Base-by-base conservation (phyloP, 2,113 vertebrate species). In the Camelus bactrianus region DNA sequence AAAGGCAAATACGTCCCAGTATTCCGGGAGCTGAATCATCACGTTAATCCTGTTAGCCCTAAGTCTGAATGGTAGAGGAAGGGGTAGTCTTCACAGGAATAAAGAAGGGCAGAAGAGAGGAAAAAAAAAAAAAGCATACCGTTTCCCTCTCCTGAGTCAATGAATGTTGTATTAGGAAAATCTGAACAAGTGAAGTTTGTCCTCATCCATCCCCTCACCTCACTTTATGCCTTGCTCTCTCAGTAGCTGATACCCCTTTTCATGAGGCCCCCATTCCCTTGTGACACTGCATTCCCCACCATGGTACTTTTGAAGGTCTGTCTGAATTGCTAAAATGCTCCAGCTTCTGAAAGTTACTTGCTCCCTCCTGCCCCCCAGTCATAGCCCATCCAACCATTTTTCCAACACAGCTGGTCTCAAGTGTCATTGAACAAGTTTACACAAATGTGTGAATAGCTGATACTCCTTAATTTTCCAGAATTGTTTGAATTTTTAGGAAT, bases 361-460 rank as follows among this genome's bases (percentile, higher is more conserved):
- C 14, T 81, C 16, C 32, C 48, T 38, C n/a, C 6, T 58, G n/a
- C 17, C 50, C 4, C 82, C 82, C 1, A 69, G 8, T 48, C 35
- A 22, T 5, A 88, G 60, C 17, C n/a, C 58, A 58, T 38, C 75
- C 62, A 64, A 38, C 22, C n/a, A 42, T 64, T 92, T 73, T 64
- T 62, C 80, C 28, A 91, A 42, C n/a, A 65, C 54, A 79, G 54
- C 14, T 81, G 46, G 26, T 64, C 28, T 92, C 62, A n/a, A 56
- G 35, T 64, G 83, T 75, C 83, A 89, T 10, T 67, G 79, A 80
- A 91, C 67, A 85, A 81, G 28, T 94, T 81, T 91, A 94, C 17
- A 62, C n/a, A 82, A 77, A 73, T 46, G 8, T 85, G 10, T 86
- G 38, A 93, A 48, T 91, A 76, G 46, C 50, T 52, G 52, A 64